Conservation (phyloP, 2,113 vertebrate genomes). For the Ictalurus furcatus region DNA sequence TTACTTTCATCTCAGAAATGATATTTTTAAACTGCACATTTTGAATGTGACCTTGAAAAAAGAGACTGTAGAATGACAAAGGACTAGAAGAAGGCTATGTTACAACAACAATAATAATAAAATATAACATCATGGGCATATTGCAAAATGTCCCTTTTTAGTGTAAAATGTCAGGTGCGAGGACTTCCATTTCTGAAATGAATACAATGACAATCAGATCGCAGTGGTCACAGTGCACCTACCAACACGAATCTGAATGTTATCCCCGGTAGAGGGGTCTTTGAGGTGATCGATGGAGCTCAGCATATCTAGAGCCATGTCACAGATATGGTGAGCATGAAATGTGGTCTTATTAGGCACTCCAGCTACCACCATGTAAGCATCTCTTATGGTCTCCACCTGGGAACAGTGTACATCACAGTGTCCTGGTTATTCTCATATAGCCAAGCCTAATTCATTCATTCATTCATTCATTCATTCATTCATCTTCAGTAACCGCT, state of each 20-base stretch:
- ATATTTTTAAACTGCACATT: not conserved
- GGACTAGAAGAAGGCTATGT: not conserved
- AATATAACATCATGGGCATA: not conserved
- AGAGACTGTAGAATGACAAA: not conserved
- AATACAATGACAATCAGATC: not conserved
- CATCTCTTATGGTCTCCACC: conserved; percentile 75
- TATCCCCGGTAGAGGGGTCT: conserved; percentile 73
- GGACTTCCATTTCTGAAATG: not conserved
- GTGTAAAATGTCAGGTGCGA: not conserved
- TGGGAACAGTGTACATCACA: conserved; percentile 38
- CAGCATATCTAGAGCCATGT: conserved; percentile 76
- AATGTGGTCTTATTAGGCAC: conserved; percentile 77
- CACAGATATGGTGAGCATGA: conserved; percentile 74
- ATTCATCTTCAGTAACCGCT: not conserved
- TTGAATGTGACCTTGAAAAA: not conserved
- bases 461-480: not conserved
- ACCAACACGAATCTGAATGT: conserved; percentile 75
- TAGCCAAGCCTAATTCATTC: not conserved
- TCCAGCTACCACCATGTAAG: conserved; percentile 77
- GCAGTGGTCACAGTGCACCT: conserved; percentile 41
- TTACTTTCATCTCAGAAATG: not conserved
- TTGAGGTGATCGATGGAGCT: conserved; percentile 78
- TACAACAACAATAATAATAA: not conserved
- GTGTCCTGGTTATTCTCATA: not conserved
- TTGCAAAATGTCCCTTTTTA: not conserved